Evolutionary conservation across 2,797 vertebrate species (phyloP).

Genomic region (Aselliscus stoliczkanus): DNA sequence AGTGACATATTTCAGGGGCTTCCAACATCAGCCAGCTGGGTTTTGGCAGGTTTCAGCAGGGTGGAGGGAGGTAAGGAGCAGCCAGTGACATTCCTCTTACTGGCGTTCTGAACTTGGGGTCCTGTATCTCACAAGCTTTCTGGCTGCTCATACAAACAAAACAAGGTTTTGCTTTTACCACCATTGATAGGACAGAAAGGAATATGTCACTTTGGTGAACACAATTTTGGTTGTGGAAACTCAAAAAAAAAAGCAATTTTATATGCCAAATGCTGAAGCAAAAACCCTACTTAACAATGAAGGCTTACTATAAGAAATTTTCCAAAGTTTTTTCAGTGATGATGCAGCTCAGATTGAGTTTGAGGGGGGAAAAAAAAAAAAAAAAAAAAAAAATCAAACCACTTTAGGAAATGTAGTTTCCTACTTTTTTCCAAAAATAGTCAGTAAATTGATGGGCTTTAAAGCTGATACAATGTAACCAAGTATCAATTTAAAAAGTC

Average conservation of each 20-base stretch:
- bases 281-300: not conserved
- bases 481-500: not conserved
- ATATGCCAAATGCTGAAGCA: not conserved
- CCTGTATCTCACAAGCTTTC: not conserved
- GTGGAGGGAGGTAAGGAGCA: not conserved
- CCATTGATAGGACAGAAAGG: not conserved
- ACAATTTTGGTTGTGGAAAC: not conserved
- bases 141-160: not conserved
- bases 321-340: not conserved
- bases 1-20: constrained; percentile 43
- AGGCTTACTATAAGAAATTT: not conserved
- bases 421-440: not conserved
- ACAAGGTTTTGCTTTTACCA: not conserved
- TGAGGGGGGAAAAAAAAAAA: not conserved
- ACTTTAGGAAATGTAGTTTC: not conserved
- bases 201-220: not conserved
- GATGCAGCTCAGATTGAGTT: not conserved
- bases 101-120: not conserved
- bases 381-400: not conserved
- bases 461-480: not conserved
- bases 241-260: not conserved
- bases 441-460: not conserved
- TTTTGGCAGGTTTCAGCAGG: constrained; percentile 16
- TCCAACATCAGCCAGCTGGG: constrained; percentile 16
- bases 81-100: not conserved